phyloP scores from a whole-genome alignment of 2,888 invertebrate species.

The Invenusta paracnida region DNA sequence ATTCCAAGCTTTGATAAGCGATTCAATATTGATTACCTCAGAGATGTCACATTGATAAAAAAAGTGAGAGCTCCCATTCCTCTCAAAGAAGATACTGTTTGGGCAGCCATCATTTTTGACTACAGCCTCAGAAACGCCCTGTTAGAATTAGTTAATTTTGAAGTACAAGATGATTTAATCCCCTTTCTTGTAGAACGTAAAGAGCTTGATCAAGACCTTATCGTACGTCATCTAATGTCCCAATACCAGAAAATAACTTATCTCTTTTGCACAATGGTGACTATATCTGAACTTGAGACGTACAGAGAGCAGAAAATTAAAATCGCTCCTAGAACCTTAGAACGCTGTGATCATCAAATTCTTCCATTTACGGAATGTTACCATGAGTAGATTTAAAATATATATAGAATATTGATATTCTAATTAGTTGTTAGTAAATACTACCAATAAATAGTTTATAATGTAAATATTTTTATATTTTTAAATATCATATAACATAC shows the following conservation, averaged over 20 bases:
- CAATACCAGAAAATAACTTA: neutral
- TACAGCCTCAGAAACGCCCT: neutral
- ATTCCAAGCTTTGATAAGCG: constrained; percentile 20
- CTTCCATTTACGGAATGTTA: neutral
- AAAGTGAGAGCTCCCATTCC: neutral
- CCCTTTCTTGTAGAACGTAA: neutral
- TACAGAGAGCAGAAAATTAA: constrained; percentile 1
- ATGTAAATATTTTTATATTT: too few relatives aligned
- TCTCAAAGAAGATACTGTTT: neutral
- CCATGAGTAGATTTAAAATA: neutral
- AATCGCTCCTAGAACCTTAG: neutral
- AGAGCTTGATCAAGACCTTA: constrained; percentile 24
- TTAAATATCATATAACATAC: too few relatives aligned
- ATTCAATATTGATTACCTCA: neutral
- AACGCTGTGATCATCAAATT: constrained; percentile 26
- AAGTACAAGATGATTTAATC: constrained; percentile 9
- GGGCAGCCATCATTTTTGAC: constrained; percentile 24
- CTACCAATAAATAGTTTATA: too few relatives aligned
- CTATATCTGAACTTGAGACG: constrained; percentile 26
- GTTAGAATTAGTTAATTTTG: constrained; percentile 21
- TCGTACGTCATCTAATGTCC: neutral
- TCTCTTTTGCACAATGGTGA: constrained; percentile 27
- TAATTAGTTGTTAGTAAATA: too few relatives aligned
- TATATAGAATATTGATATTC: too few relatives aligned
- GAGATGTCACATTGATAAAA: neutral